Evolutionary conservation across 2,797 vertebrate species (phyloP).

Genomic region (Meriones psammophilus): DNA sequence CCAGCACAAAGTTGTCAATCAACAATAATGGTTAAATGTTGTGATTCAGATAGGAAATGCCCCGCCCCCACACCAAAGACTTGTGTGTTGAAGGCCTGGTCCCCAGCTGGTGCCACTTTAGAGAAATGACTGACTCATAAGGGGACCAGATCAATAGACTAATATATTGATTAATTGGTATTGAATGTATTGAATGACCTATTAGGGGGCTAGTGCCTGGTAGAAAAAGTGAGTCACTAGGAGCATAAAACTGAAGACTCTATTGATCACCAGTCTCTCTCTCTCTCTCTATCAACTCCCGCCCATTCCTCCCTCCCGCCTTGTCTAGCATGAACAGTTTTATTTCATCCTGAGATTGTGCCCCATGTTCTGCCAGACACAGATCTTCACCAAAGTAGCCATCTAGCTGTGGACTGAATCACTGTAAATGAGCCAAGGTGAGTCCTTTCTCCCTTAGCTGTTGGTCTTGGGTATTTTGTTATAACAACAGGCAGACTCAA

Average conservation of each 20-base stretch:
- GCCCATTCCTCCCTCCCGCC: background rate
- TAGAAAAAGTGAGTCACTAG: background rate
- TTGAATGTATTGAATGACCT: too few species aligned
- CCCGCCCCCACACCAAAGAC: too few species aligned
- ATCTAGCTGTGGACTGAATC: background rate
- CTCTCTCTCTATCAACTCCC: background rate
- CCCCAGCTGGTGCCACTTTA: background rate
- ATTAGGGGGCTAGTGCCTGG: too few species aligned
- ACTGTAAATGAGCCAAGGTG: background rate
- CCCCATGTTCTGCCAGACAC: background rate
- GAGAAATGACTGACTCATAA: background rate
- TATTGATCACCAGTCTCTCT: background rate
- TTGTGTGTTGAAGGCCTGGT: background rate
- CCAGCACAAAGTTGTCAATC: conserved; percentile 7
- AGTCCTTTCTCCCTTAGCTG: background rate
- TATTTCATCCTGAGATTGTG: background rate
- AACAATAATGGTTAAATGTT: conserved; percentile 17
- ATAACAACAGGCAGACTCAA: background rate
- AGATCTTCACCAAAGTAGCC: background rate
- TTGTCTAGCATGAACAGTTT: background rate
- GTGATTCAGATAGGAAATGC: background rate
- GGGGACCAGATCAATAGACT: background rate
- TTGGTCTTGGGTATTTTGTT: background rate
- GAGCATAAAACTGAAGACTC: background rate
- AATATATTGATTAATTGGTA: background rate